These are phyloP conservation scores for Myrmecobius fasciatus DNA, from an alignment of 2,113 vertebrate genomes.

Conservation along the genomic window DNA sequence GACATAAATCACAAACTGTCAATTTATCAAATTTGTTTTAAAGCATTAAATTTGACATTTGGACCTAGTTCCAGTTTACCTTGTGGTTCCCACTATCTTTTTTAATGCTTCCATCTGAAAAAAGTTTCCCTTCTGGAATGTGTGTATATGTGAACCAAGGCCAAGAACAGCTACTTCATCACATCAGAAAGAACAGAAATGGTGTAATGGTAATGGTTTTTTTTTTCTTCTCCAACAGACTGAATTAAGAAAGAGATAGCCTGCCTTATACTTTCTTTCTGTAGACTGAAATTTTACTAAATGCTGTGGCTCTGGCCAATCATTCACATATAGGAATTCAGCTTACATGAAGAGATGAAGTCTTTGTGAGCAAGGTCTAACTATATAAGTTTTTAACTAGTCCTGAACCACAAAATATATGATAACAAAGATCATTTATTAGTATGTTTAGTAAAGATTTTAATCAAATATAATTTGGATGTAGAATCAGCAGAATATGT, in stretches of 20 bases:
- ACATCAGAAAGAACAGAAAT: too few species aligned
- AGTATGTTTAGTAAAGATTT: background rate
- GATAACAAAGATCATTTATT: background rate
- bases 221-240: background rate
- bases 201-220: background rate
- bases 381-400: background rate
- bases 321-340: background rate
- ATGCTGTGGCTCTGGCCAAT: background rate
- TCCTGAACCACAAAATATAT: background rate
- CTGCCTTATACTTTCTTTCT: background rate
- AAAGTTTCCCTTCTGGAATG: background rate
- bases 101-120: background rate
- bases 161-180: too few species aligned
- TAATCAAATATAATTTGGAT: background rate
- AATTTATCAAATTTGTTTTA: background rate
- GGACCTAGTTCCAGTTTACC: background rate
- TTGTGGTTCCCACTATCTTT: background rate
- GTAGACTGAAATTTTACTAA: background rate
- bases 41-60: background rate
- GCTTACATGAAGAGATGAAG: background rate
- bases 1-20: background rate
- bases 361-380: background rate
- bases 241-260: background rate
- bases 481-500: background rate
- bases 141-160: background rate